Evolutionary conservation across 2,888 invertebrate genomes (phyloP).

Genomic region (Metacarcinus magister): DNA sequence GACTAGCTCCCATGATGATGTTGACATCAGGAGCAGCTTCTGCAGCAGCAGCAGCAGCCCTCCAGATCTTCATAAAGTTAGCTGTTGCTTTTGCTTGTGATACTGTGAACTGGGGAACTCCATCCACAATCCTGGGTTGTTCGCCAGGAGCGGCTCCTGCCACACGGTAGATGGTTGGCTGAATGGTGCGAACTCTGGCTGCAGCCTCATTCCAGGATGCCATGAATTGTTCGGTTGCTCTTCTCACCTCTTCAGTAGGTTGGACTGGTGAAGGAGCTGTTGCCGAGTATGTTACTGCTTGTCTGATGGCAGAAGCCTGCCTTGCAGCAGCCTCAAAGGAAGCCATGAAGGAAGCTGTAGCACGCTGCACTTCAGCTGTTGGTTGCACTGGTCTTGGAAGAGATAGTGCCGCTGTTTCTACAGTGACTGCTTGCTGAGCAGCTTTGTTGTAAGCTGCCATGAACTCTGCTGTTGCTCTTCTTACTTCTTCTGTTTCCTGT

Average conservation of each 20-base stretch:
- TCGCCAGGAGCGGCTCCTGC: slow-evolving; percentile 60
- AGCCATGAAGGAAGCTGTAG: slow-evolving; percentile 70
- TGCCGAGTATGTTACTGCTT: slow-evolving; percentile 22
- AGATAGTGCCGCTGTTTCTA: slow-evolving; percentile 55
- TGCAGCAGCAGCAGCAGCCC: slow-evolving; percentile 72
- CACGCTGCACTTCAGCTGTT: slow-evolving; percentile 64
- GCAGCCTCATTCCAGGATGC: slow-evolving; percentile 70
- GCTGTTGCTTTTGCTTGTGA: slow-evolving; percentile 58
- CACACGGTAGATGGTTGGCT: slow-evolving; percentile 69
- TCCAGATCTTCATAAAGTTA: slow-evolving; percentile 72
- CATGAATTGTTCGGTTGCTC: slow-evolving; percentile 66
- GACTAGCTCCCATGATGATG: slow-evolving; percentile 74
- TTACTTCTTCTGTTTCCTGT: slow-evolving; percentile 68
- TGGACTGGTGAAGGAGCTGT: slow-evolving; percentile 26
- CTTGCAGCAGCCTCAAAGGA: slow-evolving; percentile 72
- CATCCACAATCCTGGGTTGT: slow-evolving; percentile 34
- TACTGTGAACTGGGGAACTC: slow-evolving; percentile 72
- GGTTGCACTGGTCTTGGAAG: slow-evolving; percentile 57
- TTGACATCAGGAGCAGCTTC: slow-evolving; percentile 73
- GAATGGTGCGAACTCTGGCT: slow-evolving; percentile 66
- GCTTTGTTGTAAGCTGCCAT: slow-evolving; percentile 69
- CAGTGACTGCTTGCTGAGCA: slow-evolving; percentile 60
- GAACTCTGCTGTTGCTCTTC: slow-evolving; percentile 70
- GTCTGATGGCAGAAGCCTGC: slow-evolving; percentile 54
- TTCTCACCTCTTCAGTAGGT: slow-evolving; percentile 60